Evolutionary conservation across 2,888 invertebrate genomes (phyloP).

Genomic region (Rhopalosiphum nymphaeae): DNA sequence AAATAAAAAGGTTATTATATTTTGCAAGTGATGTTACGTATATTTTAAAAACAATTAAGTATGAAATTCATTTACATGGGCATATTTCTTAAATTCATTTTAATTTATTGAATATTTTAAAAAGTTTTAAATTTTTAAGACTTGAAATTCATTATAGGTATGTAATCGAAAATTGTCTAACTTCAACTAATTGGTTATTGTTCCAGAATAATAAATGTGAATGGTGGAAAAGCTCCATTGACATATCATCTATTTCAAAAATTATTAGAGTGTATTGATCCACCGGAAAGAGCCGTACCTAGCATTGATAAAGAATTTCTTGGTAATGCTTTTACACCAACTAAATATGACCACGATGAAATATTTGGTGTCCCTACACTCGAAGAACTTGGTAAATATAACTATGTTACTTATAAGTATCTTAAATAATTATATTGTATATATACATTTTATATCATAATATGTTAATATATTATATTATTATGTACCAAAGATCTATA

Average conservation of each 20-base stretch:
- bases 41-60: not conserved
- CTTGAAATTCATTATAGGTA: not conserved
- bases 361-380: conserved; percentile 87
- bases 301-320: conserved; percentile 74
- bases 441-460: not conserved
- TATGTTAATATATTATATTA: not conserved
- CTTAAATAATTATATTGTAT: not conserved
- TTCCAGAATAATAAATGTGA: conserved; percentile 82
- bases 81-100: not conserved
- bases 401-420: not conserved
- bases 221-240: conserved; percentile 84
- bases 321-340: conserved; percentile 78
- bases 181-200: conserved; percentile 32
- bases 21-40: not conserved
- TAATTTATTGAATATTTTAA: not conserved
- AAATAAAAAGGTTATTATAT: not conserved
- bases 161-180: not conserved
- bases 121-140: not conserved
- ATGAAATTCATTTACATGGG: not conserved
- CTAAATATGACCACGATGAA: conserved; percentile 83
- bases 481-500: not conserved
- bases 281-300: conserved; percentile 78
- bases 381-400: conserved; percentile 80
- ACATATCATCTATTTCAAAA: conserved; percentile 91
- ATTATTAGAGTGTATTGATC: conserved; percentile 81